Evolutionary conservation across 2,113 vertebrate genomes (phyloP).

Genomic region (Centrocercus urophasianus): DNA sequence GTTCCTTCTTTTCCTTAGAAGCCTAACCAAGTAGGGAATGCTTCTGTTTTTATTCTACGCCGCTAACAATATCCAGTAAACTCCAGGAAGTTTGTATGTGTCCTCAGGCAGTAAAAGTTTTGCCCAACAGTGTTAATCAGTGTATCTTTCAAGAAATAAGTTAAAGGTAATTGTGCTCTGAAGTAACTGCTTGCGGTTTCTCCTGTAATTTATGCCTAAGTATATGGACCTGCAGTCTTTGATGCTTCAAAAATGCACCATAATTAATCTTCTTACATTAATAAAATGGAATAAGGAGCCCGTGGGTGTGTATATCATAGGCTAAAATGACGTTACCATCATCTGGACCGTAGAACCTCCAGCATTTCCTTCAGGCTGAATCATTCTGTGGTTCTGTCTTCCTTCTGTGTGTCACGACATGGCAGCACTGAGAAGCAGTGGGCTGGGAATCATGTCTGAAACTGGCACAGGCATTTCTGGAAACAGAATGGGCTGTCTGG

Average conservation of each 20-base stretch:
- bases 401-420: neutral
- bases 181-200: neutral
- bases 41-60: neutral
- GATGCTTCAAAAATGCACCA: neutral
- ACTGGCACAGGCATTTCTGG: neutral
- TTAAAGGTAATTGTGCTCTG: neutral
- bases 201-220: neutral
- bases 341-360: accelerated
- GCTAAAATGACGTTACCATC: neutral
- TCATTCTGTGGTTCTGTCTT: neutral
- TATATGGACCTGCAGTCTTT: neutral
- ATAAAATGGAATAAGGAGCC: neutral
- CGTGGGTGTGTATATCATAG: accelerated
- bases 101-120: neutral
- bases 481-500: neutral
- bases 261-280: neutral
- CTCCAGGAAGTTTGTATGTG: neutral
- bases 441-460: neutral
- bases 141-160: neutral
- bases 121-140: neutral
- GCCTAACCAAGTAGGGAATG: neutral
- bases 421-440: neutral
- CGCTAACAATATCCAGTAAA: neutral
- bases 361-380: neutral
- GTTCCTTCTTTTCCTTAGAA: neutral